Percentiles rank a stretch among this genome's conserved stretches.
Evolutionary conservation across 2,113 vertebrate genomes (phyloP).

Genomic region (Hucho hucho): DNA sequence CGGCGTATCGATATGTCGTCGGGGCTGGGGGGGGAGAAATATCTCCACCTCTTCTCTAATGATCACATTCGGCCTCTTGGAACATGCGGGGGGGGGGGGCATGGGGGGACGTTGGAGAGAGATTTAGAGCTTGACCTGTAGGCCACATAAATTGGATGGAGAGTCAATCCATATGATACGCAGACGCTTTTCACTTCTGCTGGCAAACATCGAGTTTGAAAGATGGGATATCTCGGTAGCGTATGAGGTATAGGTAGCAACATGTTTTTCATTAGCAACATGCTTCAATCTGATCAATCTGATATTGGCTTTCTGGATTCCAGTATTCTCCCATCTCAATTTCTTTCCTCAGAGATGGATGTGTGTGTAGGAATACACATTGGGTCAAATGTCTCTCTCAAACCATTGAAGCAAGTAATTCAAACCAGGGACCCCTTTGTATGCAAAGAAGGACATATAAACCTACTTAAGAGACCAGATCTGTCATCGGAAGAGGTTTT

Average conservation of each 20-base stretch:
- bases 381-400: too few relatives aligned
- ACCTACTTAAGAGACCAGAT: slow-evolving; percentile 53
- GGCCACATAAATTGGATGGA: slow-evolving; percentile 49
- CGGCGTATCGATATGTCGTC: slow-evolving; percentile 55
- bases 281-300: slow-evolving; percentile 41
- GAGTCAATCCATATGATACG: slow-evolving; percentile 54
- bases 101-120: slow-evolving; percentile 48
- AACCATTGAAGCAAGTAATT: slow-evolving; percentile 48
- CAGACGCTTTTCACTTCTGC: slow-evolving; percentile 60
- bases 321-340: slow-evolving; percentile 19
- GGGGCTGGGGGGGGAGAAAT: slow-evolving; percentile 42
- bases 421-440: slow-evolving; percentile 62
- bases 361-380: slow-evolving; percentile 57
- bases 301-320: slow-evolving; percentile 35
- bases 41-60: slow-evolving; percentile 59
- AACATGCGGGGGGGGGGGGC: slow-evolving; percentile 47
- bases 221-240: too few relatives aligned
- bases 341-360: slow-evolving; percentile 30
- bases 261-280: slow-evolving; percentile 41
- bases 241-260: background rate
- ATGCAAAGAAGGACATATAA: slow-evolving; percentile 55
- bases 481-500: slow-evolving; percentile 41
- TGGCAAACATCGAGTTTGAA: too few relatives aligned
- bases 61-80: slow-evolving; percentile 55
- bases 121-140: slow-evolving; percentile 69